phyloP scores from a whole-genome alignment of 1,140 invertebrate genomes.

The Drosophila guanche region DNA sequence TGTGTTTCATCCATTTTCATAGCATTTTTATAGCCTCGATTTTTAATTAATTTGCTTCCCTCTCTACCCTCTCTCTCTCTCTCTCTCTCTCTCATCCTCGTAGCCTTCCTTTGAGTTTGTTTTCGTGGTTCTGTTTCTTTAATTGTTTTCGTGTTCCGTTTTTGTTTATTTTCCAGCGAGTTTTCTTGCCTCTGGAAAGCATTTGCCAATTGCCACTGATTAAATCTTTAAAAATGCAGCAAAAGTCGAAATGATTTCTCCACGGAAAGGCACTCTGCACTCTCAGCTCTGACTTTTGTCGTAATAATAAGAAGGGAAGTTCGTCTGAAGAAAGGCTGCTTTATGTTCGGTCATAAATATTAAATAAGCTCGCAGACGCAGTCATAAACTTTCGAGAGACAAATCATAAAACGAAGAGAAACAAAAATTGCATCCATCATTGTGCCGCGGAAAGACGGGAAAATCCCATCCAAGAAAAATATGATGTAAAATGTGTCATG shows the following conservation, averaged over 20 bases:
- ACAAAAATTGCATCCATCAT: slow-evolving; percentile 16
- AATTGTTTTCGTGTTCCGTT: slow-evolving; percentile 11
- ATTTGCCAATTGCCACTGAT: slow-evolving; percentile 2
- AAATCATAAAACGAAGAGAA: slow-evolving; percentile 26
- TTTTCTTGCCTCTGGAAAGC: neutral
- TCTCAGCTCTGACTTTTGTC: neutral
- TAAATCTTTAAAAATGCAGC: slow-evolving; percentile 19
- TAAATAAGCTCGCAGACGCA: slow-evolving; percentile 30
- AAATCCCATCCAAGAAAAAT: too few species aligned
- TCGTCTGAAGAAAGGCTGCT: slow-evolving; percentile 10
- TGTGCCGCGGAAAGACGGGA: neutral
- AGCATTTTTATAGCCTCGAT: slow-evolving; percentile 24
- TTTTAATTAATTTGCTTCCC: slow-evolving; percentile 28
- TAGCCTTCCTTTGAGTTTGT: neutral
- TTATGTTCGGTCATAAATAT: slow-evolving; percentile 33
- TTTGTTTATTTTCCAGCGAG: neutral
- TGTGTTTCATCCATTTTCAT: slow-evolving; percentile 29
- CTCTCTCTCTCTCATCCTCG: neutral
- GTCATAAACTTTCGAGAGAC: slow-evolving; percentile 34
- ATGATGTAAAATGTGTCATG: neutral
- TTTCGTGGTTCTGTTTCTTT: slow-evolving; percentile 18
- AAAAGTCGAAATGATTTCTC: neutral
- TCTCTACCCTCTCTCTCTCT: too few species aligned
- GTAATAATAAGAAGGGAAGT: neutral
- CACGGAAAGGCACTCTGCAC: neutral